Base-by-base conservation (phyloP, 2,888 invertebrate species). In the Lithosia quadra region DNA sequence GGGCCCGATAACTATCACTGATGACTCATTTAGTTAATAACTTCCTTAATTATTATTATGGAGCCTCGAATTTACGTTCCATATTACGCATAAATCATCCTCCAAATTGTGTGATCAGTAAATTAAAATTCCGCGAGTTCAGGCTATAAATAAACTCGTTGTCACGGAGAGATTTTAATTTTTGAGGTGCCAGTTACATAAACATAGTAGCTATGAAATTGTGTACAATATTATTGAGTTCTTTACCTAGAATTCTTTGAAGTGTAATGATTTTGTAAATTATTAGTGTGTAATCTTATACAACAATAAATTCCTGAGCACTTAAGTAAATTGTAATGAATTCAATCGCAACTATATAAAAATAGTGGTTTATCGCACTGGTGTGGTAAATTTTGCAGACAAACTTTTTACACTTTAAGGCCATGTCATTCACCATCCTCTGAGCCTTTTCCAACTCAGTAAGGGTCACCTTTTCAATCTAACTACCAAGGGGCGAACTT, bases 11-110 rank as follows among this genome's bases (percentile, higher is more conserved):
- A 18, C 49, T 49, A 49, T 67, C 65, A 66, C 68, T 70, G 71
- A 72, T 61, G 69, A 71, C 65, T 79, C 76, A 77, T 73, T 78
- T 71, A 65, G 55, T 66, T 70, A 76, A 81, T 65, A 70, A 63
- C 70, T 63, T 74, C 53, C 71, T 65, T 77, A 58, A 72, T 74
- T 77, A 75, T 72, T 68, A 67, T 43, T 68, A 63, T 58, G 28
- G 36, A 36, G 63, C 9, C 58, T 59, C 13, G 49, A 67, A 71
- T 71, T 62, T 49, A 69, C 65, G 59, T 62, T 65, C 55, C 65
- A 69, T 15, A n/a, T 77, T 60, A 62, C 28, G 18, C 56, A 28
- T 71, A 63, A 65, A 70, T 67, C 39, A 61, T 22, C 55, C 7
- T 10, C 3, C 18, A 28, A 49, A 49, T 28, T 55, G 60, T 60